A percentile compares a stretch with the other conserved stretches of the same genome.
Evolutionary conservation across 1,140 invertebrate genomes (phyloP).

Genomic region (Acromyrmex echinatior): DNA sequence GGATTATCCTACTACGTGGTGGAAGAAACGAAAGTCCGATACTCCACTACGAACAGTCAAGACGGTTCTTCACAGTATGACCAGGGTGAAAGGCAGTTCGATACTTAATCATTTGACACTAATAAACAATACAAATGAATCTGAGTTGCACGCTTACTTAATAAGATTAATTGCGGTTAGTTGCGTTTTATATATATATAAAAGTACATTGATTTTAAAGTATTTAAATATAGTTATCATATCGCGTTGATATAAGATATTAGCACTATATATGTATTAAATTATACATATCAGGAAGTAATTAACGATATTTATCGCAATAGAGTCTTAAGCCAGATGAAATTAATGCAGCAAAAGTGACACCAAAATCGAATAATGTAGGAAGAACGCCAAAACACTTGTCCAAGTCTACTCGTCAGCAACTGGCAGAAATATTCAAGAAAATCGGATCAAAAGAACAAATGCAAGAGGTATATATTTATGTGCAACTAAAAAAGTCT

Average conservation of each 20-base stretch:
- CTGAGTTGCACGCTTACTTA: constrained; percentile 93
- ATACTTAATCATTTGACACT: constrained; percentile 93
- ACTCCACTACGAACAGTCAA: constrained; percentile 95
- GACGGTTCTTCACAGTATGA: constrained; percentile 95
- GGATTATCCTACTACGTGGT: constrained; percentile 93
- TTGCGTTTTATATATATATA: constrained; percentile 18
- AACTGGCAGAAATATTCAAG: constrained; percentile 96
- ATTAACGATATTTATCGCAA: constrained; percentile 26
- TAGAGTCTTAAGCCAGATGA: constrained; percentile 87
- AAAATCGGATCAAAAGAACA: constrained; percentile 96
- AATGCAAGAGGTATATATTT: constrained; percentile 91
- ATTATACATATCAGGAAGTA: not conserved
- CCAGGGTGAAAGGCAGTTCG: constrained; percentile 91
- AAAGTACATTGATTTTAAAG: not conserved
- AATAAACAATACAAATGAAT: constrained; percentile 93
- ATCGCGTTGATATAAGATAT: not conserved
- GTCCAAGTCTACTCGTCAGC: constrained; percentile 92
- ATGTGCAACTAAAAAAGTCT: not conserved
- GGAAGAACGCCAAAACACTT: constrained; percentile 86
- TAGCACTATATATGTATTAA: not conserved
- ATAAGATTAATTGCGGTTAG: constrained; percentile 91
- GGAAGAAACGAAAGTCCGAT: constrained; percentile 92
- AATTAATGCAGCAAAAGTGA: constrained; percentile 83
- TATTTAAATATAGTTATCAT: not conserved
- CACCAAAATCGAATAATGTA: constrained; percentile 83